phyloP scores from a whole-genome alignment of 2,113 vertebrate species.

The Hippocampus mohnikei region DNA sequence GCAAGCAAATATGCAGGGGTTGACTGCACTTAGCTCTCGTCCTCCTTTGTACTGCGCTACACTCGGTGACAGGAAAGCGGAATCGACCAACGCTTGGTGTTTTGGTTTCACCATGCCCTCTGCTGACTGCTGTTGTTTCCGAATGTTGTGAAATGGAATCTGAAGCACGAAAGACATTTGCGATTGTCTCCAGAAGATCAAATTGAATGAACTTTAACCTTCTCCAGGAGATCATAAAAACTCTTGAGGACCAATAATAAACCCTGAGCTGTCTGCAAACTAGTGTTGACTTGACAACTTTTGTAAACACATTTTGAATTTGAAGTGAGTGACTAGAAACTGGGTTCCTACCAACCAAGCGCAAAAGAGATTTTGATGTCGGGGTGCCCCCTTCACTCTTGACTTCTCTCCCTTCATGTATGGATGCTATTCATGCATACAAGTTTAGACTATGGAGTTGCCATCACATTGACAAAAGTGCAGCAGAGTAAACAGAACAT shows the following conservation, averaged over 20 bases:
- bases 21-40: too few relatives aligned
- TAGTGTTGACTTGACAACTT: neutral
- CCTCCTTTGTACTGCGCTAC: neutral
- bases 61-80: neutral
- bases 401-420: neutral
- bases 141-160: neutral
- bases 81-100: neutral
- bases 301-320: neutral
- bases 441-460: neutral
- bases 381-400: neutral
- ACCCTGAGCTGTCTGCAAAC: neutral
- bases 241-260: neutral
- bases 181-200: neutral
- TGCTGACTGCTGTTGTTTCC: neutral
- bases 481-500: neutral
- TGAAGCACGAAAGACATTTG: neutral
- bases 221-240: neutral
- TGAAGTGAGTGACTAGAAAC: neutral
- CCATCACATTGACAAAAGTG: neutral
- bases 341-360: neutral
- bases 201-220: neutral
- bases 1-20: too few relatives aligned
- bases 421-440: neutral
- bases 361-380: neutral
- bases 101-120: too few relatives aligned